Evolutionary conservation across 2,888 invertebrate genomes (phyloP).

Genomic region (Epinotia bilunana): DNA sequence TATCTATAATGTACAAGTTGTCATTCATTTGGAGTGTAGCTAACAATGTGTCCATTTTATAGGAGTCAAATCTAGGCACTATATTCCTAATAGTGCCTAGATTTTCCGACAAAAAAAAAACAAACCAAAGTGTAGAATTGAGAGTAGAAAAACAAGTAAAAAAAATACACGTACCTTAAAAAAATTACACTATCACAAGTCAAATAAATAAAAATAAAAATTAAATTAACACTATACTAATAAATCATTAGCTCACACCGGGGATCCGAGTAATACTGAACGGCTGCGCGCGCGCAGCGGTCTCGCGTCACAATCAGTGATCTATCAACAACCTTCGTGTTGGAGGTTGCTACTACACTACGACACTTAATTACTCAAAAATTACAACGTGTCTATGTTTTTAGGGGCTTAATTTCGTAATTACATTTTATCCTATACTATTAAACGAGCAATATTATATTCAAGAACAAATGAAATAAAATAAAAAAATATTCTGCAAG

Average conservation of each 20-base stretch:
- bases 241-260: constrained; percentile 23
- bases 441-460: too few species aligned
- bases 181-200: constrained; percentile 6
- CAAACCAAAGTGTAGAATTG: background rate
- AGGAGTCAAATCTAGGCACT: too few species aligned
- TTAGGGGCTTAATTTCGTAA: background rate
- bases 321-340: constrained; percentile 14
- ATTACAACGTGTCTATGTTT: background rate
- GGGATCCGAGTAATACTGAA: constrained; percentile 28
- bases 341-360: background rate
- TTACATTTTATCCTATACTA: background rate
- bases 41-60: too few species aligned
- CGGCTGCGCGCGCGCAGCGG: background rate
- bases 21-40: too few species aligned
- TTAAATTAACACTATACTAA: constrained; percentile 18
- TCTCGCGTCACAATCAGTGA: background rate
- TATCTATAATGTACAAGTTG: too few species aligned
- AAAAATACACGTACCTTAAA: constrained; percentile 19
- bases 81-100: too few species aligned
- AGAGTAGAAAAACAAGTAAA: background rate
- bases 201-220: constrained; percentile 18
- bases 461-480: too few species aligned
- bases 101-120: background rate
- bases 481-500: too few species aligned
- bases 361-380: background rate